Conservation (phyloP, 2,888 invertebrate genomes). For the Pyrocoelia pectoralis region DNA sequence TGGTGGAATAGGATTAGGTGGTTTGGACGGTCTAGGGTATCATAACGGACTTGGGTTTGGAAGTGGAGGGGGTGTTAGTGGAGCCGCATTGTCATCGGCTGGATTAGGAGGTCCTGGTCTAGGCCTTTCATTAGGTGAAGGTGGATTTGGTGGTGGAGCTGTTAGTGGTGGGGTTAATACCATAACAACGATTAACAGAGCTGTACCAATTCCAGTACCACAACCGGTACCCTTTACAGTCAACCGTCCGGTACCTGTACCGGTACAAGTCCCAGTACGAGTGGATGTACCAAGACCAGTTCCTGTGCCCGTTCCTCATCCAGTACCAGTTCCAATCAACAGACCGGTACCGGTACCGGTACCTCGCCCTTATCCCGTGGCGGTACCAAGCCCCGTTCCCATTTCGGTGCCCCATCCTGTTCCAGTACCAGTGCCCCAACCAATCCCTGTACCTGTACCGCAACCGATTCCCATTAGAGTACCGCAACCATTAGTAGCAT, state of each 20-base stretch:
- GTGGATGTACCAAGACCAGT: constrained; percentile 46
- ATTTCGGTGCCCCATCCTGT: constrained; percentile 44
- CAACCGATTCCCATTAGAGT: constrained; percentile 38
- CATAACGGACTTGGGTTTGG: constrained; percentile 6
- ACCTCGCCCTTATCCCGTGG: constrained; percentile 47
- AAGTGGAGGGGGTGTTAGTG: constrained; percentile 16
- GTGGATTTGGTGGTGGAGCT: constrained; percentile 18
- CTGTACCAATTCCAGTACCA: constrained; percentile 45
- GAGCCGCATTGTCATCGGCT: constrained; percentile 19
- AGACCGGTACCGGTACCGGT: constrained; percentile 47
- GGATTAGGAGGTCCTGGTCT: constrained; percentile 38
- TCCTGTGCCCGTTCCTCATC: constrained; percentile 43
- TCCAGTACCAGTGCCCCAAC: constrained; percentile 44
- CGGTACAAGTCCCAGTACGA: constrained; percentile 45
- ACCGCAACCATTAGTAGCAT: background rate
- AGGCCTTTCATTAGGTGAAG: constrained; percentile 32
- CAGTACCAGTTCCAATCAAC: constrained; percentile 41
- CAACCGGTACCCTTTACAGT: constrained; percentile 45
- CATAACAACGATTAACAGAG: constrained; percentile 45
- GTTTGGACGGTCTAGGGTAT: background rate
- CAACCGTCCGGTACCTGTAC: constrained; percentile 44
- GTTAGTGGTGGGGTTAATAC: constrained; percentile 37
- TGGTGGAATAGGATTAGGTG: background rate
- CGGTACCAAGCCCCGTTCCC: constrained; percentile 46
- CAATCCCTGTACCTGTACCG: constrained; percentile 45